Evolutionary conservation across 1,140 invertebrate species (phyloP).

Genomic region (Melitaea cinxia): DNA sequence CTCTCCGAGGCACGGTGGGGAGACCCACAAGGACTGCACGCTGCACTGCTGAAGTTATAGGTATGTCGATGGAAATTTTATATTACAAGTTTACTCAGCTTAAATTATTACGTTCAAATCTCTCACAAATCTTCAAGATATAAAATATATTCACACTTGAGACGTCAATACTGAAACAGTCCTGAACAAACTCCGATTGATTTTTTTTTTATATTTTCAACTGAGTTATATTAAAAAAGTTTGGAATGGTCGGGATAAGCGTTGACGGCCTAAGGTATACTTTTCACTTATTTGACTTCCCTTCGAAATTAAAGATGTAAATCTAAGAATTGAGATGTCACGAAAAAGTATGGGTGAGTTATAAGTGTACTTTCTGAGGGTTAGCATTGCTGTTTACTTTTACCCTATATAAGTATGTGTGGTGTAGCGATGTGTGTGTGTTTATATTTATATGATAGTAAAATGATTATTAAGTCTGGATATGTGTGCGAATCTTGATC

Average conservation of each 20-base stretch:
- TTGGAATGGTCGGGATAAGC: constrained; percentile 38
- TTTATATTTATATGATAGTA: background rate
- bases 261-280: constrained; percentile 29
- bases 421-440: too few relatives aligned
- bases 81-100: background rate
- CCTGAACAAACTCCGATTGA: constrained; percentile 38
- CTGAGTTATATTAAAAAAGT: constrained; percentile 51
- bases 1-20: too few relatives aligned
- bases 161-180: constrained; percentile 15
- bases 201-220: constrained; percentile 45
- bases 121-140: background rate
- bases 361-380: too few relatives aligned
- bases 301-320: constrained; percentile 39
- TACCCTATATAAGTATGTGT: too few relatives aligned
- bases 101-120: background rate
- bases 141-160: constrained; percentile 18
- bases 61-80: background rate
- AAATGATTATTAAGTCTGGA: background rate
- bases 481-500: background rate
- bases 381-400: too few relatives aligned
- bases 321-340: constrained; percentile 27
- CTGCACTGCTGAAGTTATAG: too few relatives aligned
- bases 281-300: constrained; percentile 32
- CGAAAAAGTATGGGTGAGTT: background rate
- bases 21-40: too few relatives aligned